Evolutionary conservation across 1,140 invertebrate species (phyloP), one percentile per base, ranked within the genome.

Genomic region (Oscheius sp.): DNA sequence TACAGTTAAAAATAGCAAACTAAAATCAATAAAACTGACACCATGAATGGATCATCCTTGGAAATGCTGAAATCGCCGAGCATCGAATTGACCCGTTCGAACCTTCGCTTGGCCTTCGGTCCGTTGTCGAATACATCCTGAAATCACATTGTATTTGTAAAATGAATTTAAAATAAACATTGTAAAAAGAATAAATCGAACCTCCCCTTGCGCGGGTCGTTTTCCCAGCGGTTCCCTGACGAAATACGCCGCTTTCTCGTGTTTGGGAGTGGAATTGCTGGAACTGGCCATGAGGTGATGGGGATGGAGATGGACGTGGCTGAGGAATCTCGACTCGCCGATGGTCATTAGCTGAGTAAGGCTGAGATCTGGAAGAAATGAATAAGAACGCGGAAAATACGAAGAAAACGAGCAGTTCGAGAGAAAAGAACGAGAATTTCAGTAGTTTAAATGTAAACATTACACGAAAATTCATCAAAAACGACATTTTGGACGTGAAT

Each of bases 21-120:
- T 58, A 58, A 23, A 10, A 13, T 28, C 10, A 13, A 10, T 15
- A 28, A 28, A n/a, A 35, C 28, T 62, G 4, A 35, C 28, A 35
- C 32, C 3, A 35, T 29, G 29, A 35, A 62, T 31, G 28, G 59
- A 7, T 23, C 34, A 23, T 62, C 32, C 10, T 65, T 38, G 10
- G 63, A 34, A 3, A 65, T 65, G 23, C 20, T 23, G 35, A 65
- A 65, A 38, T 65, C 36, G 13, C 45, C 3, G 10, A 65, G 29
- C 36, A 34, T 34, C 20, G 32, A 34, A 28, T 38, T 65, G 20
- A 65, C 63, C n/a, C 36, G 32, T 18, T 65, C 63, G 31, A 65
- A 65, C 18, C 63, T 32, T 65, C 31, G 3, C 63, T 65, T 65
- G 36, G 63, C 36, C 34, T 36, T 34, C 3, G 63, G 63, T 2